A percentile compares a stretch with the other conserved stretches of the same genome.
phyloP scores from a whole-genome alignment of 2,888 invertebrate genomes.

The Galeruca laticollis region DNA sequence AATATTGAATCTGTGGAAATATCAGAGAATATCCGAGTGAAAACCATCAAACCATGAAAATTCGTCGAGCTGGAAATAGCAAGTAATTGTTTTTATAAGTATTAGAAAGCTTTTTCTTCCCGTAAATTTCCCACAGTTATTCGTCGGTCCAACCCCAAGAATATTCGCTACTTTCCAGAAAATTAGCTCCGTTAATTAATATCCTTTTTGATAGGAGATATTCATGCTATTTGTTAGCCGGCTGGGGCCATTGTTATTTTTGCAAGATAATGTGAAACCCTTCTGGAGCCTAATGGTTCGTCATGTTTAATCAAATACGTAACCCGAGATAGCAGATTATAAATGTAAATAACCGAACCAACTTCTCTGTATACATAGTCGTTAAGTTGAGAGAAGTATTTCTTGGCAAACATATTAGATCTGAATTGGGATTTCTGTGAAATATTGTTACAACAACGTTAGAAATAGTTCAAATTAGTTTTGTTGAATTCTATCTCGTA shows the following conservation, averaged over 20 bases:
- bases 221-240: slow-evolving; percentile 28
- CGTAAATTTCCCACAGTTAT: background rate
- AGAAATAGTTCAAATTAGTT: background rate
- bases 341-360: slow-evolving; percentile 38
- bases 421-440: background rate
- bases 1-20: no score
- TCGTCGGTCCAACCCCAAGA: background rate
- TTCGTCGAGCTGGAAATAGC: background rate
- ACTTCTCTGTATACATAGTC: slow-evolving; percentile 8
- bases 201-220: slow-evolving; percentile 15
- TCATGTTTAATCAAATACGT: slow-evolving; percentile 42
- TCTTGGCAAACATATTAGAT: slow-evolving; percentile 30
- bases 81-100: background rate
- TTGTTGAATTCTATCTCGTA: background rate
- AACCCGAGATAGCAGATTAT: slow-evolving; percentile 40
- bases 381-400: slow-evolving; percentile 20
- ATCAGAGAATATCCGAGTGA: no score
- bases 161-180: slow-evolving; percentile 15
- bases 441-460: background rate
- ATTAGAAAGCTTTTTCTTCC: background rate
- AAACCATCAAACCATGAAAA: background rate
- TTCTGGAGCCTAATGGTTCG: slow-evolving; percentile 39
- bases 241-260: slow-evolving; percentile 25
- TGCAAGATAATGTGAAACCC: slow-evolving; percentile 28
- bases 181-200: slow-evolving; percentile 27